Evolutionary conservation across 2,113 vertebrate species (phyloP).

Genomic region (Elanoides forficatus): DNA sequence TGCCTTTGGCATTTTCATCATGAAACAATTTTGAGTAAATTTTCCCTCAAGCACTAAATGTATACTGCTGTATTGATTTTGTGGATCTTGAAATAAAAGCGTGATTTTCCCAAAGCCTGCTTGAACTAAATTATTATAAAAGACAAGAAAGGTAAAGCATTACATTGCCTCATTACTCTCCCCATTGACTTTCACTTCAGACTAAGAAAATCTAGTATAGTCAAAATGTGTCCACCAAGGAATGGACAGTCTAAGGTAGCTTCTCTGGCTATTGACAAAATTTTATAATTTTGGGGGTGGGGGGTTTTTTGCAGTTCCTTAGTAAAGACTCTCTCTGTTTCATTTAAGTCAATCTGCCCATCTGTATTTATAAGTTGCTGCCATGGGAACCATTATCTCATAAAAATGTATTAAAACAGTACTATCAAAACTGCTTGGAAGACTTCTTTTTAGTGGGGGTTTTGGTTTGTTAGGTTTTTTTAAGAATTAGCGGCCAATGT

Average conservation of each 20-base stretch:
- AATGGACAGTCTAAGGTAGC: not conserved
- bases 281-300: not conserved
- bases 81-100: slow-evolving; percentile 49
- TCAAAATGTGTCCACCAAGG: not conserved
- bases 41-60: slow-evolving; percentile 53
- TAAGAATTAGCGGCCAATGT: not conserved
- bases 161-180: slow-evolving; percentile 27
- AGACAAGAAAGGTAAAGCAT: not conserved
- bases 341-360: not conserved
- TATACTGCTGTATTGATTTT: slow-evolving; percentile 59
- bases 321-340: not conserved
- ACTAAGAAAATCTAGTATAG: not conserved
- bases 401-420: not conserved
- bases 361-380: not conserved
- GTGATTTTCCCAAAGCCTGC: slow-evolving; percentile 40
- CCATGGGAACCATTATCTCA: not conserved
- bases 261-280: not conserved
- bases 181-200: not conserved
- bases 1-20: slow-evolving; percentile 49
- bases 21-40: slow-evolving; percentile 39
- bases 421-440: not conserved
- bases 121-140: slow-evolving; percentile 46
- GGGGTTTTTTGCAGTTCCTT: not conserved
- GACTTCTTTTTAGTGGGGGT: not conserved
- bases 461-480: not conserved